Base-by-base conservation (phyloP, 2,888 invertebrate species). In the Dyspetes luteomarginatus region DNA sequence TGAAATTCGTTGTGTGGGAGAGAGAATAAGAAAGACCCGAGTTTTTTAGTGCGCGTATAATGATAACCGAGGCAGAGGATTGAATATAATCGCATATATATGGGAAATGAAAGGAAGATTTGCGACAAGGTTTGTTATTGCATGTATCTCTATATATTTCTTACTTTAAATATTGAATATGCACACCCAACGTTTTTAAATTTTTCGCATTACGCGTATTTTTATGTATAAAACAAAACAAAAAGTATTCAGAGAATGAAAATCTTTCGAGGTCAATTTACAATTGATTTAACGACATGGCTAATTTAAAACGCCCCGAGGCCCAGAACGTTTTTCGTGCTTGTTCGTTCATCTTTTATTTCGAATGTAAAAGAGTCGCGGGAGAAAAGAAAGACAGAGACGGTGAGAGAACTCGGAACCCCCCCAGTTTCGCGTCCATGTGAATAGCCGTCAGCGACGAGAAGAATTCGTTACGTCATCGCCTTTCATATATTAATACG, bases 391-490 rank as follows among this genome's bases (percentile, higher is more conserved):
- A 41, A 7, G n/a, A 7, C 55, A 55, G 41, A 55, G 62, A 7
- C 24, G 48, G 62, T 22, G 43, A 73, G 68, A 72, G 71, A n/a
- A n/a, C 62, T 67, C 71, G 15, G 50, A 52, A 62, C n/a, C 5
- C 24, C 28, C 9, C 72, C n/a, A n/a, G 67, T 68, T 74, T 72
- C 79, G 60, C 69, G 74, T 62, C 62, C 69, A 50, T 72, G n/a
- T n/a, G n/a, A n/a, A 58, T 73, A 67, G 82, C 79, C 82, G 75
- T 64, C 55, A 73, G 75, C 75, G 74, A 65, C 50, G 77, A 77
- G 79, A 77, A 77, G 82, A 71, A 79, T 77, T 75, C 65, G 73
- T 83, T 83, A 74, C 83, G 82, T 82, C 83, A 82, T 82, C 83
- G 72, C 82, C 76, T 82, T 82, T 82, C 82, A 78, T 78, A 73